Evolutionary conservation across 2,113 vertebrate species (phyloP), one percentile per base, ranked within the genome.

Genomic region (Hymenochirus boettgeri): DNA sequence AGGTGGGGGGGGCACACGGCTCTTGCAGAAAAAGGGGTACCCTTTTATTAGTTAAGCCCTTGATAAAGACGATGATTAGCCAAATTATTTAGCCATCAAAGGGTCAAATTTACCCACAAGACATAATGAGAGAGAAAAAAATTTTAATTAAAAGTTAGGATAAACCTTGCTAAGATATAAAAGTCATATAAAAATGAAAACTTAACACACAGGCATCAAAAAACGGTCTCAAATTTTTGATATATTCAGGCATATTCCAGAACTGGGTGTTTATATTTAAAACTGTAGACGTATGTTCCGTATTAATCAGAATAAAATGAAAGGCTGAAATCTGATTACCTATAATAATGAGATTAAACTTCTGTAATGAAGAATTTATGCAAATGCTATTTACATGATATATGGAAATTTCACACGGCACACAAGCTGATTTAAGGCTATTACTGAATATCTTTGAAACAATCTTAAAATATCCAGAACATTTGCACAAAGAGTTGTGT

Each of bases 361-460:
- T 47, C 57, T 69, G 65, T 60, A 69, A 69, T 69, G 65, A 69
- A 69, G 57, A 59, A 60, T 69, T 69, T 69, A 69, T 69, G 65
- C 56, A 69, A 69, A 69, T 69, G 65, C 52, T 69, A 60, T 69
- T 69, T 69, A 69, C 65, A 53, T 69, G 65, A 69, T 69, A 60
- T 69, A 69, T 60, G 65, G 65, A 69, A 69, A 69, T 69, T 69
- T 69, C 47, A 53, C 47, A 59, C 46, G 31, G 56, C 56, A 69
- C 57, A 60, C 47, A 60, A 60, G 57, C 65, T 69, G 65, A 60
- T 69, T 60, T 59, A 60, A 59, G 56, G 24, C 56, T 53, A 60
- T 69, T 69, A 65, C 35, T 52, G 56, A 60, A 60, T 69, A 60
- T 60, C 65, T 45, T 69, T 69, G 56, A 69, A 69, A 69, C 60